These are phyloP conservation scores for Pyrrhosoma nymphula DNA, from an alignment of 2,888 invertebrate genomes.

Conservation along the genomic window DNA sequence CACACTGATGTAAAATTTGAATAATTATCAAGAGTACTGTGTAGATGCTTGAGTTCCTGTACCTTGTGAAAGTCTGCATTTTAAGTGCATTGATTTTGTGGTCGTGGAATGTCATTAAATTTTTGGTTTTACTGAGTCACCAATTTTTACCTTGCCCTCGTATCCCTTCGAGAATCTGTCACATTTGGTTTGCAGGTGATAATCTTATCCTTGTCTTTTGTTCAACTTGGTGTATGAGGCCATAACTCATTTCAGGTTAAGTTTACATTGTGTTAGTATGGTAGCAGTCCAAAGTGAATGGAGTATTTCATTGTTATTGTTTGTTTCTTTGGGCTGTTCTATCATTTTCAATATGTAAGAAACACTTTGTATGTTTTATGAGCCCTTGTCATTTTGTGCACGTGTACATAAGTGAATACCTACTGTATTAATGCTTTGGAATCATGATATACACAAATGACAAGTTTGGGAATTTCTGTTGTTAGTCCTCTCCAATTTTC, in stretches of 20 bases:
- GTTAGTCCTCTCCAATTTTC: not conserved
- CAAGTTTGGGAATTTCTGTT: not conserved
- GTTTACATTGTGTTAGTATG: not conserved
- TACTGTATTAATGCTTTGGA: not conserved
- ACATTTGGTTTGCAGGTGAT: not conserved
- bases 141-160: not conserved
- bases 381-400: not conserved
- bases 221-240: conserved; percentile 10
- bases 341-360: not conserved
- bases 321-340: not conserved
- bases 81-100: not conserved
- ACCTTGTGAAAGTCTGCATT: not conserved
- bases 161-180: not conserved
- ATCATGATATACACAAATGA: not conserved
- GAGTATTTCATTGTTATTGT: not conserved
- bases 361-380: not conserved
- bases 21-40: not conserved
- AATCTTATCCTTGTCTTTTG: not conserved
- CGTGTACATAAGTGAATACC: not conserved
- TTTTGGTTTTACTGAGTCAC: not conserved
- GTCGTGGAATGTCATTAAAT: not conserved
- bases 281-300: not conserved
- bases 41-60: not conserved
- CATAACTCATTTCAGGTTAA: not conserved
- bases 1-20: not conserved